These are phyloP conservation scores for Carduelis carduelis DNA, from an alignment of 2,797 vertebrate species.

Conservation along the genomic window DNA sequence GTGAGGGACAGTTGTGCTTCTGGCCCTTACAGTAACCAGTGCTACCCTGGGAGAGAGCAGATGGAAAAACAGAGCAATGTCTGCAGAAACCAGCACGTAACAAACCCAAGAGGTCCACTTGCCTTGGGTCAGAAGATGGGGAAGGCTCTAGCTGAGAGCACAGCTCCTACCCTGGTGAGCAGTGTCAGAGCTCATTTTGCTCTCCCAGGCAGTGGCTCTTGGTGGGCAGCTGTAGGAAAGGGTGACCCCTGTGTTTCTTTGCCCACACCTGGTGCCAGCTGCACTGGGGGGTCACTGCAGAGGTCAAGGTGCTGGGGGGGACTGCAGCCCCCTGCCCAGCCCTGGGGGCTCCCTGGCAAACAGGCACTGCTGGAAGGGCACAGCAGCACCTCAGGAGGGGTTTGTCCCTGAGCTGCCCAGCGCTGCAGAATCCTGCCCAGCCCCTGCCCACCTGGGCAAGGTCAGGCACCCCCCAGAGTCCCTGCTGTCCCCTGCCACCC, in stretches of 20 bases:
- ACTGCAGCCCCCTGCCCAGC: not conserved
- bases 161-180: not conserved
- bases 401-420: not conserved
- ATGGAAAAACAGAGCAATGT: not conserved
- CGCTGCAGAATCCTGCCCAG: not conserved
- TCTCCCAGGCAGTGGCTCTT: not conserved
- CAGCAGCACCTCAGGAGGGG: rapidly evolving
- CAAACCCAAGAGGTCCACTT: not conserved
- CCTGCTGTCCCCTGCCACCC: not conserved
- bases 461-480: not conserved
- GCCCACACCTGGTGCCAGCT: not conserved
- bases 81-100: not conserved
- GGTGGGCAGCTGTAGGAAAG: not conserved
- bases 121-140: not conserved
- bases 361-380: not conserved
- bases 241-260: not conserved
- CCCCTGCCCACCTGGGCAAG: not conserved
- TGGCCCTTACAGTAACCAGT: not conserved
- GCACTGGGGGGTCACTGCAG: not conserved
- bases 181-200: not conserved
- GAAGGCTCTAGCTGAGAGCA: not conserved
- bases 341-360: not conserved
- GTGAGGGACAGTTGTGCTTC: not conserved
- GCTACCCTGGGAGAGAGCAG: not conserved
- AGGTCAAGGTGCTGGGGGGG: not conserved